phyloP scores from a whole-genome alignment of 92 coral and sea anemone genomes.

The Chrysogorgia sp. region DNA sequence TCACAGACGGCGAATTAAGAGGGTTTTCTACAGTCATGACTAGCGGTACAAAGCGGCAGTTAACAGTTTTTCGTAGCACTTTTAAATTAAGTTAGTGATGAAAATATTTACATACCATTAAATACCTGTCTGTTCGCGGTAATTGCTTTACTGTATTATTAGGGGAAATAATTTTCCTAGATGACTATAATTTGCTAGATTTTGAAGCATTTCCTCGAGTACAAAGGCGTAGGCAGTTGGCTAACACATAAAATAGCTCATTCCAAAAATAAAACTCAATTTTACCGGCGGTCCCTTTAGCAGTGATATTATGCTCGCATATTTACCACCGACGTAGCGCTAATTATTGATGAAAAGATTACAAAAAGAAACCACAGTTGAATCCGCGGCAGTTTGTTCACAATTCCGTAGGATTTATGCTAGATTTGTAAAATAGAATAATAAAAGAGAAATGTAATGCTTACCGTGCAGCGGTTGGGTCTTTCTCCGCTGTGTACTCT shows the following conservation, averaged over 20 bases:
- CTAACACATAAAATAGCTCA: neutral
- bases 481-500: slow-evolving; percentile 98
- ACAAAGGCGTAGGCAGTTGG: neutral
- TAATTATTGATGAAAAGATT: slow-evolving; percentile 53
- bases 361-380: slow-evolving; percentile 24
- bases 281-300: slow-evolving; percentile 21
- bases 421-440: slow-evolving; percentile 8
- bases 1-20: neutral
- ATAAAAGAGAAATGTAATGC: slow-evolving; percentile 48
- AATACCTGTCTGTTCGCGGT: slow-evolving; percentile 30
- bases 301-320: slow-evolving; percentile 6
- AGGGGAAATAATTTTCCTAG: slow-evolving; percentile 2
- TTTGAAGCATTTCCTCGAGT: neutral
- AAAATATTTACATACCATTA: slow-evolving; percentile 32
- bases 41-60: neutral
- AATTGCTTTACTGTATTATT: slow-evolving; percentile 21
- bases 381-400: neutral
- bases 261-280: neutral
- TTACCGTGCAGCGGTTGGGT: slow-evolving; percentile 98
- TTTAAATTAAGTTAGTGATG: neutral
- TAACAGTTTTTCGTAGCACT: neutral
- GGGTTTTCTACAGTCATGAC: neutral
- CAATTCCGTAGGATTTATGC: neutral
- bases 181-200: neutral
- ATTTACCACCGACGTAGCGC: slow-evolving; percentile 15